Evolutionary conservation across 2,888 invertebrate genomes (phyloP), one percentile per base, ranked within the genome.

Genomic region (Aphidoletes aphidimyza): DNA sequence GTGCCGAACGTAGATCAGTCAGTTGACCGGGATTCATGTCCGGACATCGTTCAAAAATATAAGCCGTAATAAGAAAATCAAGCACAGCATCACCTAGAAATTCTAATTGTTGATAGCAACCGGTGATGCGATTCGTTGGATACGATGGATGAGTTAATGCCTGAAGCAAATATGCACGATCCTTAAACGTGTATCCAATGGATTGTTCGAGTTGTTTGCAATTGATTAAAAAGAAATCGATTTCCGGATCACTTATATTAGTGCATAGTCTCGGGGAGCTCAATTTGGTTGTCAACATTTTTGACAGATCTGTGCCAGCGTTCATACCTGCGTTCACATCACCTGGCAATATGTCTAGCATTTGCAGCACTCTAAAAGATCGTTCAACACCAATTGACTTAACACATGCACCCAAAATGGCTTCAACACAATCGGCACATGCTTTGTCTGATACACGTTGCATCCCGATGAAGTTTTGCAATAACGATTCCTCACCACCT

Each of bases 81-180:
- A 98, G 90, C 37, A 98, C 92, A 9, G 98, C 96, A 91, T 98
- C 98, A 5, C 98, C 98, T 2, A 98, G 90, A 89, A 97, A 98
- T 89, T 98, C 98, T n/a, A 98, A 89, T 17, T 95, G 92, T 89
- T 97, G 95, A 90, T 99, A 99, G 86, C 96, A 96, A 39, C 94
- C 94, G 0, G 98, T 98, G 83, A 95, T 88, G 0, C 93, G 92
- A 90, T 98, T 97, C 9, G 93, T 92, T 6, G 93, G 92, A 90
- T 94, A 97, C 0, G 98, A 97, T 0, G 98, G 93, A 91, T 99
- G 99, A 0, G 98, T 97, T 84, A 99, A 91, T 0, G 98, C 98
- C 93, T 96, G 97, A 22, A 98, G 89, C 8, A 99, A 91, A 88
- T 94, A 95, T 0, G 94, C 93, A 0, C 94, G 93, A 88, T 98